Evolutionary conservation across 2,888 invertebrate species (phyloP).

Genomic region (Ormyrus thymus): DNA sequence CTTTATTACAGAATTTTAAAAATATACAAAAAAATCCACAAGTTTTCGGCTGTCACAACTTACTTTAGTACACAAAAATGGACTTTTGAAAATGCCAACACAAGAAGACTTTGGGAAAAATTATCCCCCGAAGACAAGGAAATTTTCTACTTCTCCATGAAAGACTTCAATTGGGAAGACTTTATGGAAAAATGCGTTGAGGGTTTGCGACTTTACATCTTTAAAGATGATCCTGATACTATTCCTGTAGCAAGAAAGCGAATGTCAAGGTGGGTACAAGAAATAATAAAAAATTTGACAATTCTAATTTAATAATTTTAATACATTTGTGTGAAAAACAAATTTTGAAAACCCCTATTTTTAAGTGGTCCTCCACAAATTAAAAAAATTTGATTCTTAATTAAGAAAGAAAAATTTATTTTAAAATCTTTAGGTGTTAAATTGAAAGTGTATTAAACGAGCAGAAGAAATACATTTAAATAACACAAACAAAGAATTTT

Average conservation of each 20-base stretch:
- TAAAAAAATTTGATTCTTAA: too few species aligned
- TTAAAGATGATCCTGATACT: constrained; percentile 74
- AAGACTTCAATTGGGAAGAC: constrained; percentile 75
- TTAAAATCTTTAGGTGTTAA: too few species aligned
- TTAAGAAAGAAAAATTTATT: too few species aligned
- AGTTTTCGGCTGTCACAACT: constrained; percentile 73
- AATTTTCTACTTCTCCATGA: constrained; percentile 75
- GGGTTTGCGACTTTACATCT: constrained; percentile 75
- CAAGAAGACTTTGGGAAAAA: constrained; percentile 72
- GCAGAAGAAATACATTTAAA: too few species aligned
- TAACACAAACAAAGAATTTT: too few species aligned
- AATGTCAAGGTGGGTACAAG: constrained; percentile 60
- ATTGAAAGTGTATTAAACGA: too few species aligned
- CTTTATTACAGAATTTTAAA: constrained; percentile 73
- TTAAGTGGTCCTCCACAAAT: too few species aligned
- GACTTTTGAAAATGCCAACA: constrained; percentile 66
- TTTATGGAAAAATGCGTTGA: constrained; percentile 76
- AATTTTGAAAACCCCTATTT: too few species aligned
- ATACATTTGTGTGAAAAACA: neutral
- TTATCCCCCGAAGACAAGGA: constrained; percentile 73
- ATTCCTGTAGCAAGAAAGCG: constrained; percentile 64
- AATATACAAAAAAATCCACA: constrained; percentile 76
- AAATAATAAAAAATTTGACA: neutral
- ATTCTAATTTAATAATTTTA: neutral
- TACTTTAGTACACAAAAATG: constrained; percentile 75